A percentile compares a stretch with the other conserved stretches of the same genome.
These are phyloP conservation scores for Sminthopsis crassicaudata DNA, from an alignment of 2,113 vertebrate species.

Conservation along the genomic window DNA sequence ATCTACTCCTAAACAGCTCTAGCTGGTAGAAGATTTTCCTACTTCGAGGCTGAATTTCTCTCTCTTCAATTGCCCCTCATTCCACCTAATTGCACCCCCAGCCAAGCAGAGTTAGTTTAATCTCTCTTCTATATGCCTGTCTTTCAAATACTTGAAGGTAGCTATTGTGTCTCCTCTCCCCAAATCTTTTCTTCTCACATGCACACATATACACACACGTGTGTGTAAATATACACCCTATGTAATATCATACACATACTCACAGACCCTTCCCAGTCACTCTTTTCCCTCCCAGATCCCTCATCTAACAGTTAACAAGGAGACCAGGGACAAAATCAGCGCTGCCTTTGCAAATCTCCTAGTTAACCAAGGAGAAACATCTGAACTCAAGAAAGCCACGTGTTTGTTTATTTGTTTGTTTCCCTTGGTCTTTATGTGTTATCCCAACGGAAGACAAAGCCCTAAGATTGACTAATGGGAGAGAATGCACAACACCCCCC, in stretches of 20 bases:
- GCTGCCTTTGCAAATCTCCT: constrained; percentile 65
- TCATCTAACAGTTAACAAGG: constrained; percentile 14
- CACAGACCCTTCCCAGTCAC: background rate
- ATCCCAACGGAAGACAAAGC: constrained; percentile 78
- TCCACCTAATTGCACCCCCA: background rate
- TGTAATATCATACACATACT: background rate
- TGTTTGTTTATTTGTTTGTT: constrained; percentile 77
- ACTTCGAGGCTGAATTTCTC: background rate
- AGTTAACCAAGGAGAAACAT: constrained; percentile 68
- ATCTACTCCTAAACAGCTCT: background rate
- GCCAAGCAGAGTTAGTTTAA: background rate
- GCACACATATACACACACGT: background rate
- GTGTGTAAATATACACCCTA: background rate
- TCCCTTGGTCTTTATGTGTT: constrained; percentile 75
- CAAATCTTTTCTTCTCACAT: background rate
- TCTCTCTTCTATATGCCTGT: background rate
- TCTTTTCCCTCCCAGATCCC: background rate
- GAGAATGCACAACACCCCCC: constrained; percentile 59
- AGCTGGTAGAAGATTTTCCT: background rate
- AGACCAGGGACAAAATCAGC: constrained; percentile 24
- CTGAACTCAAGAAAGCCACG: constrained; percentile 74
- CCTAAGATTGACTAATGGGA: constrained; percentile 78
- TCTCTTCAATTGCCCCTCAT: background rate
- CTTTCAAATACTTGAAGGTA: background rate
- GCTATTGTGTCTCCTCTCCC: background rate